Evolutionary conservation across 2,888 invertebrate species (phyloP).

Genomic region (Amphipyra tragopoginis): DNA sequence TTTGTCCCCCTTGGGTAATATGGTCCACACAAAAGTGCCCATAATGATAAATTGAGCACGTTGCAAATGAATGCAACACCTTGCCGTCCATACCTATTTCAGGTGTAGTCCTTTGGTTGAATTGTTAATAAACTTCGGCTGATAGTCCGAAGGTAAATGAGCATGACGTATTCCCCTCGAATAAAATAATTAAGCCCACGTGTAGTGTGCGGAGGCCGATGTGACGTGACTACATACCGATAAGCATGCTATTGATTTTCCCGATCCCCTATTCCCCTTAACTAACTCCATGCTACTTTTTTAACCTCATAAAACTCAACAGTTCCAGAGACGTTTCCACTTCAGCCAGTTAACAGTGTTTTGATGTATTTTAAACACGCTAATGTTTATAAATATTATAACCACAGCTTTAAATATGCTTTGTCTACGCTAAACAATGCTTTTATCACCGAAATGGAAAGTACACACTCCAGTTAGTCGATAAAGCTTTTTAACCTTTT

Average conservation of each 20-base stretch:
- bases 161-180: slow-evolving; percentile 26
- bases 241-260: slow-evolving; percentile 76
- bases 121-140: slow-evolving; percentile 37
- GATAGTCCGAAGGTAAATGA: slow-evolving; percentile 18
- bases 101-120: slow-evolving; percentile 20
- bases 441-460: too few species aligned
- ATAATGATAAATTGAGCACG: too few species aligned
- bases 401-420: too few species aligned
- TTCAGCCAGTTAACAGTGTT: slow-evolving; percentile 27
- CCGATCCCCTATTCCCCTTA: slow-evolving; percentile 63
- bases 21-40: too few species aligned
- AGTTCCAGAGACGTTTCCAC: slow-evolving; percentile 23
- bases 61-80: slow-evolving; percentile 17
- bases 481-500: too few species aligned
- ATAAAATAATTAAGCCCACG: slow-evolving; percentile 63
- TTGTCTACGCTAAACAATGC: too few species aligned
- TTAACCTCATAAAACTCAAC: slow-evolving; percentile 47
- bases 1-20: too few species aligned
- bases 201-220: slow-evolving; percentile 59
- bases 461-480: too few species aligned
- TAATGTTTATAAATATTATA: too few species aligned
- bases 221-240: slow-evolving; percentile 73
- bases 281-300: slow-evolving; percentile 59
- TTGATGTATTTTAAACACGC: slow-evolving; percentile 41
- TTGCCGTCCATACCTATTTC: slow-evolving; percentile 4